Conservation (phyloP, 2,113 vertebrate species). For the Pimephales promelas region DNA sequence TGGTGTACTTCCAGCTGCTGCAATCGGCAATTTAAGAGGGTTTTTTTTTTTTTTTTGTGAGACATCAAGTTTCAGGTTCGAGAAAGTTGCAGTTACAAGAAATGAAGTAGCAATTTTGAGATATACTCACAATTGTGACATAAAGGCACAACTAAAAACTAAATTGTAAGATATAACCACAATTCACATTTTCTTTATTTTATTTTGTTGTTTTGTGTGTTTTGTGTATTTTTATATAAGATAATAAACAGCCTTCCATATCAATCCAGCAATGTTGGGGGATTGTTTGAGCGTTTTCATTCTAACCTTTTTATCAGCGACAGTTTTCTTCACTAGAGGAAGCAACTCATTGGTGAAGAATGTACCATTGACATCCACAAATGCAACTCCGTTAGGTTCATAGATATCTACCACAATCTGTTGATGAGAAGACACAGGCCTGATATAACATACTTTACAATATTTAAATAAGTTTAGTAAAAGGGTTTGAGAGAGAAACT, state of each 20-base stretch:
- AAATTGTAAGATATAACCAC: too few relatives aligned
- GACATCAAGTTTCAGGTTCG: background rate
- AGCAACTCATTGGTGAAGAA: conserved; percentile 86
- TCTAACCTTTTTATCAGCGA: conserved; percentile 84
- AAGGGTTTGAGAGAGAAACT: background rate
- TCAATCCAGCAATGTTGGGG: background rate
- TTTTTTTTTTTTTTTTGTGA: background rate
- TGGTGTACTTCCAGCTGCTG: too few relatives aligned
- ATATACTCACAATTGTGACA: background rate
- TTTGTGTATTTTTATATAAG: background rate
- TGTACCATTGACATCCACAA: conserved; percentile 80
- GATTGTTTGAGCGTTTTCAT: background rate
- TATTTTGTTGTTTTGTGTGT: background rate
- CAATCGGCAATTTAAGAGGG: too few relatives aligned
- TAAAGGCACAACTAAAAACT: too few relatives aligned
- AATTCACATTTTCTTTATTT: background rate
- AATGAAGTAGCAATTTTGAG: background rate
- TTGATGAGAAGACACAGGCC: conserved; percentile 51
- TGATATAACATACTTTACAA: background rate
- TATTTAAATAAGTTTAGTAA: background rate
- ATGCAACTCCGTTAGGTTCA: conserved; percentile 87
- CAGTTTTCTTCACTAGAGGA: conserved; percentile 82
- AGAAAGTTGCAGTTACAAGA: background rate
- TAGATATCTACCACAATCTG: conserved; percentile 88
- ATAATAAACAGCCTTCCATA: background rate